phyloP scores from a whole-genome alignment of 2,113 vertebrate genomes.

The Mastomys coucha region DNA sequence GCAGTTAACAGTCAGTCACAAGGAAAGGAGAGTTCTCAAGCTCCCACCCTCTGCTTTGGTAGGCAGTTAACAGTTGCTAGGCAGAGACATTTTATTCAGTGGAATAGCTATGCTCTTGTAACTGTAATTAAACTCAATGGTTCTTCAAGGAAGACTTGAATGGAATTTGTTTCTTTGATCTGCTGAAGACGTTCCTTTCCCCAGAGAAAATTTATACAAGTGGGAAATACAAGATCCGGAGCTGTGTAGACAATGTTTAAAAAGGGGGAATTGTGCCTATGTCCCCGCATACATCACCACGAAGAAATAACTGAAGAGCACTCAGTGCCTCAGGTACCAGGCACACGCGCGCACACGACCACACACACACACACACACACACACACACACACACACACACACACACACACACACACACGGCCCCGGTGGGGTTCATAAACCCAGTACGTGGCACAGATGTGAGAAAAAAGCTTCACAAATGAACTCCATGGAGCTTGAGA shows the following conservation, averaged over 20 bases:
- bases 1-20: background rate
- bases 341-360: too few species aligned
- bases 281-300: background rate
- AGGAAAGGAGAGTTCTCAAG: background rate
- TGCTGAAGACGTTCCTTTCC: background rate
- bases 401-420: background rate
- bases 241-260: background rate
- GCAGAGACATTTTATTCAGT: background rate
- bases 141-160: background rate
- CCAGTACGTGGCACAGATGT: background rate
- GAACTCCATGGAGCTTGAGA: background rate
- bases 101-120: background rate
- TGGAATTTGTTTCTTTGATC: background rate
- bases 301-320: background rate
- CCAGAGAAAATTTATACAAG: background rate
- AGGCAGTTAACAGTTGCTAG: background rate
- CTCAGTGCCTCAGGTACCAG: background rate
- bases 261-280: background rate
- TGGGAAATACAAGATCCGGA: background rate
- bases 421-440: background rate
- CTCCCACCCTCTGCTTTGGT: background rate
- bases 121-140: background rate
- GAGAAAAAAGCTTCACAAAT: background rate
- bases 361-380: too few species aligned
- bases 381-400: too few species aligned